Evolutionary conservation across 2,113 vertebrate genomes (phyloP).

Genomic region (Pseudolaguvia tuberculata): DNA sequence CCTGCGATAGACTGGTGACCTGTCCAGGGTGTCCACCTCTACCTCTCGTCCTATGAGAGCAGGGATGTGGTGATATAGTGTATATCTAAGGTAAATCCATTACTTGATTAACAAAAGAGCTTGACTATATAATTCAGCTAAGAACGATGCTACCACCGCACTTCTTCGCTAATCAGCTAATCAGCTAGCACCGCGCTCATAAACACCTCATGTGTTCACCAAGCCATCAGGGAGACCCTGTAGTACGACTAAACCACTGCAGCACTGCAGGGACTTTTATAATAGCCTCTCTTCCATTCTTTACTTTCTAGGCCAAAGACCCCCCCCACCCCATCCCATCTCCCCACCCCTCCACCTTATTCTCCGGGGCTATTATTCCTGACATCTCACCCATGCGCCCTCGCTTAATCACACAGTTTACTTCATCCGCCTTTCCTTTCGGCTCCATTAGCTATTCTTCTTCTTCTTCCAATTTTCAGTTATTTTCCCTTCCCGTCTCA

Average conservation of each 20-base stretch:
- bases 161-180: too few species aligned
- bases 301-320: background rate
- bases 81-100: too few species aligned
- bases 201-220: too few species aligned
- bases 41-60: too few species aligned
- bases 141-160: too few species aligned
- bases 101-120: too few species aligned
- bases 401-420: background rate
- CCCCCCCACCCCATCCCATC: too few species aligned
- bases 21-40: too few species aligned
- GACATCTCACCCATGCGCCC: background rate
- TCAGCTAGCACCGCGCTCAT: too few species aligned
- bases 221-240: background rate
- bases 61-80: too few species aligned
- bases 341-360: background rate
- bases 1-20: too few species aligned
- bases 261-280: background rate
- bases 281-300: background rate
- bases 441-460: background rate
- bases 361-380: conserved; percentile 18
- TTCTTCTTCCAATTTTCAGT: background rate
- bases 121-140: too few species aligned
- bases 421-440: background rate
- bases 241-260: background rate
- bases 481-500: background rate